phyloP scores from a whole-genome alignment of 2,797 vertebrate species.

The Phrynocephalus vlangalii region DNA sequence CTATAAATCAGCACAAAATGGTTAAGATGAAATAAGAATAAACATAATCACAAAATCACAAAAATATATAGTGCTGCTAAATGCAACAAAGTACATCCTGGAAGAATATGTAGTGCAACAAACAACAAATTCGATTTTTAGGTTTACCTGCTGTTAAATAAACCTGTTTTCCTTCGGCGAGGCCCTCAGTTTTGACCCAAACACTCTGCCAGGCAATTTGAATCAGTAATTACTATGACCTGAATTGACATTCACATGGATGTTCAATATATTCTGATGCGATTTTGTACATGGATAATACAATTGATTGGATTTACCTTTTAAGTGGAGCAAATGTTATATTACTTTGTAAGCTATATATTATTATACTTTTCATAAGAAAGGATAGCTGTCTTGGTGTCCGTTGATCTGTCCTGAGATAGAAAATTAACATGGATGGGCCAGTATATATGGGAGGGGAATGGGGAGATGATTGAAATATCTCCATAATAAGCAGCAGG shows the following conservation, averaged over 20 bases:
- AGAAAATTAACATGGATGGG: background rate
- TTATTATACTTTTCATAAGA: background rate
- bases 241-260: background rate
- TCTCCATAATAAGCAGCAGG: background rate
- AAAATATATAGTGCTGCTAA: background rate
- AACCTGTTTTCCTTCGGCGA: background rate
- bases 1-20: background rate
- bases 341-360: background rate
- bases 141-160: background rate
- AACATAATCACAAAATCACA: background rate
- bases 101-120: background rate
- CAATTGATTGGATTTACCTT: background rate
- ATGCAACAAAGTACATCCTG: background rate
- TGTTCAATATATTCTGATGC: background rate
- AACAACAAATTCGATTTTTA: background rate
- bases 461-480: background rate
- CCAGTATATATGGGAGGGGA: background rate
- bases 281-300: background rate
- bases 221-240: background rate
- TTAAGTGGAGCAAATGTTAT: conserved; percentile 18
- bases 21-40: background rate
- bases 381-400: too few species aligned
- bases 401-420: background rate
- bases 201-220: background rate
- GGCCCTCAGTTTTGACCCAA: background rate